Percentiles rank a stretch among this genome's conserved stretches.
Evolutionary conservation across 92 coral and sea anemone genomes (phyloP).

Genomic region (Plumapathes pennacea): DNA sequence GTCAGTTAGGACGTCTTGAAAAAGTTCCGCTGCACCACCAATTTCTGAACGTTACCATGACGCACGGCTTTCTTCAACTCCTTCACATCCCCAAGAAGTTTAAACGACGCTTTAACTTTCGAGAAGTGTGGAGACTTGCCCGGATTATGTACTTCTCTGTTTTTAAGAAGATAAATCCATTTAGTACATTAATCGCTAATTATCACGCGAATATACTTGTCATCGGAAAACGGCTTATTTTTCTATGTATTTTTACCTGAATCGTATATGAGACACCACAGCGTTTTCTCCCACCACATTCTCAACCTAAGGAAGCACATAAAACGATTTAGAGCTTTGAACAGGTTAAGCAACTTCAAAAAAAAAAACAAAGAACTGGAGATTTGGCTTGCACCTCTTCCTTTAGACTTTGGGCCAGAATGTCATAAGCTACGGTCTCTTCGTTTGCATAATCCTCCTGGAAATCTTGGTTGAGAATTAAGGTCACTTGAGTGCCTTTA

Average conservation of each 20-base stretch:
- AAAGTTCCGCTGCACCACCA: constrained; percentile 59
- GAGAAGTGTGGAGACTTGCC: constrained; percentile 62
- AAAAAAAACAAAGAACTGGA: no score
- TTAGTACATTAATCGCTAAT: no score
- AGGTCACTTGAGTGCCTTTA: constrained; percentile 59
- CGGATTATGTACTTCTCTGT: constrained; percentile 68
- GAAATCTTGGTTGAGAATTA: constrained; percentile 74
- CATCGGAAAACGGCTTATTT: no score
- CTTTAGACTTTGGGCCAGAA: constrained; percentile 78
- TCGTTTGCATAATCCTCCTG: constrained; percentile 72
- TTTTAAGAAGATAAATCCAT: not conserved
- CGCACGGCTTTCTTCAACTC: constrained; percentile 31
- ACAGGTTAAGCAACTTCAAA: no score
- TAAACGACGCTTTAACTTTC: constrained; percentile 47
- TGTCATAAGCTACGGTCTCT: constrained; percentile 87
- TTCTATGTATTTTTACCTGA: no score
- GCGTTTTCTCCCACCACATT: constrained; percentile 67
- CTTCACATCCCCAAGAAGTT: constrained; percentile 56
- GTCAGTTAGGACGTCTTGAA: constrained; percentile 28
- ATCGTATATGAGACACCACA: constrained; percentile 58
- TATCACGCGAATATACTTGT: not conserved
- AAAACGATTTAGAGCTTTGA: no score
- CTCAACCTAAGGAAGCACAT: no score
- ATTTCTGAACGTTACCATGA: constrained; percentile 48
- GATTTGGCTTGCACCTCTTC: constrained; percentile 53